A percentile compares a stretch with the other conserved stretches of the same genome.
Conservation (phyloP, 1,140 invertebrate species). For the Drosophila subobscura region DNA sequence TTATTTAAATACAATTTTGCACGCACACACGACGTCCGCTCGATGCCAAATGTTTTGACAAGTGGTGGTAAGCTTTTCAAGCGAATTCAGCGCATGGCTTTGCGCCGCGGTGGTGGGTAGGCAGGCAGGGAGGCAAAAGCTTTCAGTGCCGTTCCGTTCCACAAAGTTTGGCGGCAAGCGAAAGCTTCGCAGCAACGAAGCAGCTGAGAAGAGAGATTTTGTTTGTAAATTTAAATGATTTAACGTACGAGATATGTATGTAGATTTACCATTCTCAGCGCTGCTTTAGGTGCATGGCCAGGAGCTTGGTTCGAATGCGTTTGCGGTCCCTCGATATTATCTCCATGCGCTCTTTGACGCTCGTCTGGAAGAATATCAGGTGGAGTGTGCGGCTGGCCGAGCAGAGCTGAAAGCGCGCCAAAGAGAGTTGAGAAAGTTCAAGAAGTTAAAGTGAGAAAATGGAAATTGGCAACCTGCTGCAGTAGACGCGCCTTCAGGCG, state of each 20-base stretch:
- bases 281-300: slow-evolving; percentile 58
- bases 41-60: slow-evolving; percentile 17
- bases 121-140: not conserved
- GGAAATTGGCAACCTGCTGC: slow-evolving; percentile 85
- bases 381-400: slow-evolving; percentile 87
- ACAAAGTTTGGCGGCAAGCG: slow-evolving; percentile 4
- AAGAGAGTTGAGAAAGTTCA: not conserved
- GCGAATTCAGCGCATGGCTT: too few species aligned
- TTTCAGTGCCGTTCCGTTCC: not conserved
- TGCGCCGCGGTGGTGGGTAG: too few species aligned
- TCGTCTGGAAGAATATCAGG: slow-evolving; percentile 85
- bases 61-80: not conserved
- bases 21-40: slow-evolving; percentile 24
- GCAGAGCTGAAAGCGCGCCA: slow-evolving; percentile 84
- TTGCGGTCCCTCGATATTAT: slow-evolving; percentile 85
- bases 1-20: not conserved
- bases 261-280: slow-evolving; percentile 19
- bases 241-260: not conserved
- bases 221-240: too few species aligned
- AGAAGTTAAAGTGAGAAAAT: not conserved
- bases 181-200: not conserved
- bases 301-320: slow-evolving; percentile 61
- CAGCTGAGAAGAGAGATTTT: not conserved
- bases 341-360: slow-evolving; percentile 85
- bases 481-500: slow-evolving; percentile 86